Conservation (phyloP, 2,113 vertebrate genomes). For the Macrotis lagotis region DNA sequence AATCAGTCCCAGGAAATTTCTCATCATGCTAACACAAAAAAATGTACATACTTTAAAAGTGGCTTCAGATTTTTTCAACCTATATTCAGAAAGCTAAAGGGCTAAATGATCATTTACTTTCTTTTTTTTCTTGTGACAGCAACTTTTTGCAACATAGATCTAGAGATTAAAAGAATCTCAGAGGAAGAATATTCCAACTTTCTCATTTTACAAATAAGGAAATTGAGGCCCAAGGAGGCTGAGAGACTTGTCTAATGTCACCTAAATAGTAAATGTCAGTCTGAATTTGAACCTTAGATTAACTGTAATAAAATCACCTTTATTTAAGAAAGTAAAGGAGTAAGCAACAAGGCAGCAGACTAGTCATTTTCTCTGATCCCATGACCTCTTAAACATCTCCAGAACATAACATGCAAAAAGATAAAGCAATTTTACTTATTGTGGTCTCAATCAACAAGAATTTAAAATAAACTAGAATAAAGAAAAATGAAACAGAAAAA, state of each 20-base stretch:
- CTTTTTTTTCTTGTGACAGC: conserved; percentile 31
- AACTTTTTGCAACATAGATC: conserved; percentile 14
- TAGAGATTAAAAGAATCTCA: not conserved
- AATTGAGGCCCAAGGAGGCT: not conserved
- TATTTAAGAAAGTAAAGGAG: not conserved
- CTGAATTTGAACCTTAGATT: not conserved
- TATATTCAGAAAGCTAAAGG: conserved; percentile 21
- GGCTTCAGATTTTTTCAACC: conserved; percentile 42
- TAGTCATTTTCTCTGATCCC: not conserved
- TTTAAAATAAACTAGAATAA: not conserved
- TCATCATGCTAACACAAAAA: conserved; percentile 1
- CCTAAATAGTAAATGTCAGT: not conserved
- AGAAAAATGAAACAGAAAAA: not conserved
- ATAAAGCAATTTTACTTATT: not conserved
- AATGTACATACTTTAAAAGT: conserved; percentile 20
- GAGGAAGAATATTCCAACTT: not conserved
- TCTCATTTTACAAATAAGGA: not conserved
- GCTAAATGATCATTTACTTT: conserved; percentile 23
- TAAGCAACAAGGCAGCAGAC: not conserved
- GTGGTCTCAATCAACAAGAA: not conserved
- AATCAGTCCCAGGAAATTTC: conserved; percentile 30
- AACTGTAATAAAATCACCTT: not conserved
- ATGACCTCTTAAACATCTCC: not conserved
- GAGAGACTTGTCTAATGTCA: not conserved
- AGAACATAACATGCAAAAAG: not conserved